Evolutionary conservation across 1,140 invertebrate genomes (phyloP).

Genomic region (Brachionus manjavacas): DNA sequence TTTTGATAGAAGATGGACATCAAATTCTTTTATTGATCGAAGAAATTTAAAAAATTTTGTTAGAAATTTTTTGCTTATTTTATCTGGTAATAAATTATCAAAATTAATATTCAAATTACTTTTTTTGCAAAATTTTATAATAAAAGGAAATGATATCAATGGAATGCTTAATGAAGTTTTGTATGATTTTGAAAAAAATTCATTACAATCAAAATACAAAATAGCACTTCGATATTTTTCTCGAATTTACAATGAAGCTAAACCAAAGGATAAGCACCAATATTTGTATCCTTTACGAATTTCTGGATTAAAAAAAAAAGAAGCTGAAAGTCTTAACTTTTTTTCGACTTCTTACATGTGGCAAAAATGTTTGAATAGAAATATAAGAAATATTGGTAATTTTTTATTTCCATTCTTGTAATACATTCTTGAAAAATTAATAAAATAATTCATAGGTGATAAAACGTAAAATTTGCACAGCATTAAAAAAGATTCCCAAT

Average conservation of each 20-base stretch:
- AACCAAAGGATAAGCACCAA: background rate
- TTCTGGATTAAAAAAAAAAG: slow-evolving; percentile 7
- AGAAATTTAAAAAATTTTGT: background rate
- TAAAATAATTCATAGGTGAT: background rate
- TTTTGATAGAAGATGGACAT: background rate
- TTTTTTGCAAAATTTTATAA: no score
- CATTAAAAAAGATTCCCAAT: background rate
- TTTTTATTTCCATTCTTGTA: background rate
- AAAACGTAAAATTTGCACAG: background rate
- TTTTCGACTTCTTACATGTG: background rate
- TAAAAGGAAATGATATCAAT: background rate
- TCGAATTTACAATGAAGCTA: background rate
- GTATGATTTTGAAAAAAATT: background rate
- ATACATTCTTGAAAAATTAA: background rate
- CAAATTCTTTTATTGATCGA: background rate
- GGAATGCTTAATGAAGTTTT: background rate
- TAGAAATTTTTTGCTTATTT: background rate
- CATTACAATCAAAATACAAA: background rate
- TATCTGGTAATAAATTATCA: background rate
- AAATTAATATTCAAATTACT: background rate
- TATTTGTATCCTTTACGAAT: background rate
- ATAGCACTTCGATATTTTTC: background rate
- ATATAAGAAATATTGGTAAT: background rate
- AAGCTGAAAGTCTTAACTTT: background rate
- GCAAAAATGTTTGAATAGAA: background rate